Percentiles rank a stretch among this genome's conserved stretches.
phyloP scores from a whole-genome alignment of 2,113 vertebrate species.

The Pomatorhinus ruficollis region DNA sequence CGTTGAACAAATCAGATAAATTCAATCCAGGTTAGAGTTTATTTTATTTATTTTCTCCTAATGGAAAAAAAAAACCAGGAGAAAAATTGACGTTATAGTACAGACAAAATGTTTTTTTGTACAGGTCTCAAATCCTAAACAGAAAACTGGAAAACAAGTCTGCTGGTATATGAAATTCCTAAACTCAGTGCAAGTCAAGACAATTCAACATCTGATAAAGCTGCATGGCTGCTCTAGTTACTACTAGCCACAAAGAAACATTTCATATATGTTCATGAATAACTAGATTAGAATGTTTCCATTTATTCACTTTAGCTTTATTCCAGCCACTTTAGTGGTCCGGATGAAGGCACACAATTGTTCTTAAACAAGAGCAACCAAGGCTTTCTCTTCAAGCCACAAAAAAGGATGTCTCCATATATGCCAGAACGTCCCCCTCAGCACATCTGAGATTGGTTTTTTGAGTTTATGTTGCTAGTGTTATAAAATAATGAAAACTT shows the following conservation, averaged over 20 bases:
- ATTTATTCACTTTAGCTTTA: conserved; percentile 8
- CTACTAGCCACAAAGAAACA: conserved; percentile 1
- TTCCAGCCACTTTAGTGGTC: not conserved
- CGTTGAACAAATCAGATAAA: not conserved
- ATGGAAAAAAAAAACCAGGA: not conserved
- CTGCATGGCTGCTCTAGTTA: not conserved
- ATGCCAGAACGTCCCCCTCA: not conserved
- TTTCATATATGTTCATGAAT: not conserved
- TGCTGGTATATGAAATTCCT: not conserved
- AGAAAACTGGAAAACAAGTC: not conserved
- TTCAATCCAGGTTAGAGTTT: not conserved
- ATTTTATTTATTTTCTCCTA: not conserved
- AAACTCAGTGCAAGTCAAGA: not conserved
- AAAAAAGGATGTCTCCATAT: not conserved
- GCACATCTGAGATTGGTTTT: not conserved
- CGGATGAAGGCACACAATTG: not conserved
- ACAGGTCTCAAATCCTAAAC: not conserved
- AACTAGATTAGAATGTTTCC: not conserved
- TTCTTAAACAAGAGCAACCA: not conserved
- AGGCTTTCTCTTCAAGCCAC: not conserved
- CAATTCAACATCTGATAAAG: conserved; percentile 24
- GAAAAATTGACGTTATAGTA: not conserved
- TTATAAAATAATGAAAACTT: not conserved
- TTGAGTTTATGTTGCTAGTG: not conserved
- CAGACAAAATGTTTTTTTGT: not conserved